Conservation (phyloP, 2,113 vertebrate species). For the Ciconia maguari region DNA sequence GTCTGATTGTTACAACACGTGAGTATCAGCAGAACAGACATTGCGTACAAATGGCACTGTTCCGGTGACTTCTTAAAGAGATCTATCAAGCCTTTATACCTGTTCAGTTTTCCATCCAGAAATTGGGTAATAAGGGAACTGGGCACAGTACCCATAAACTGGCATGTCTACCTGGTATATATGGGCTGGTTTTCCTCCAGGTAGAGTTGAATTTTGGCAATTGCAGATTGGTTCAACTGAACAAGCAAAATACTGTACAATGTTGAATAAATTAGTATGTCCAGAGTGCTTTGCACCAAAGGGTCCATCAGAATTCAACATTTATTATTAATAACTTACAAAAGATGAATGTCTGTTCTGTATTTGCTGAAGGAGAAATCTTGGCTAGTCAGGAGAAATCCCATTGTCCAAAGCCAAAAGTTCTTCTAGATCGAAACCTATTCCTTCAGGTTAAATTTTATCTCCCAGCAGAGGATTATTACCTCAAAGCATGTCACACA, state of each 20-base stretch:
- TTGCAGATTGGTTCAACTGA: neutral
- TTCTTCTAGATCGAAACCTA: neutral
- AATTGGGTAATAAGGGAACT: neutral
- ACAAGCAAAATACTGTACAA: neutral
- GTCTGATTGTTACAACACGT: neutral
- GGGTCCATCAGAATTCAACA: neutral
- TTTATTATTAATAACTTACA: slow-evolving; percentile 2
- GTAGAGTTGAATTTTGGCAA: neutral
- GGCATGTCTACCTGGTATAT: neutral
- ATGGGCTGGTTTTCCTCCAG: neutral
- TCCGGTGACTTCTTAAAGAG: neutral
- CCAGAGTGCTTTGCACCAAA: neutral
- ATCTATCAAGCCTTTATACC: neutral
- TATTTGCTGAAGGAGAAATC: slow-evolving; percentile 1
- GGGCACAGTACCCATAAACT: neutral
- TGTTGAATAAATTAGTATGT: neutral
- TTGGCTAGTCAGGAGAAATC: neutral
- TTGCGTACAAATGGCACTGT: neutral
- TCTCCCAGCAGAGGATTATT: neutral
- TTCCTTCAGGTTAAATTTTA: slow-evolving; percentile 16
- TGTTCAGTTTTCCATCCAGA: neutral
- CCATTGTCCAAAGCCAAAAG: neutral
- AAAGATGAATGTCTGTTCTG: neutral
- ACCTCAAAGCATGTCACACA: neutral
- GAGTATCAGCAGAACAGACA: neutral